Conservation (phyloP, 92 coral and sea anemone species). For the Epizoanthus illoricatus region DNA sequence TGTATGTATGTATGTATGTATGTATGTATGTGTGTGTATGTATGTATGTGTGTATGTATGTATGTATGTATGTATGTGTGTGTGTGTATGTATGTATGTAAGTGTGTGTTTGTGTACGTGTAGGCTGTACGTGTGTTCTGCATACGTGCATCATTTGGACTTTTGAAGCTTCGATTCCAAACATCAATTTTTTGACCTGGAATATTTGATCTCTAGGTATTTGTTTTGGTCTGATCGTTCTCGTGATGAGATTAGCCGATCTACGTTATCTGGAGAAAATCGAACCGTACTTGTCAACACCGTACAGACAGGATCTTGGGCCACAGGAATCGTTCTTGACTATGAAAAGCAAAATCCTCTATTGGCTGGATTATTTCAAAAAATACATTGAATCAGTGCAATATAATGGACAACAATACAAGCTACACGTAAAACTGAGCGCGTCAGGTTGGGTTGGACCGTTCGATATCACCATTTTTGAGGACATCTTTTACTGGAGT, state of each 20-base stretch:
- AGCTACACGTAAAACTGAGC: background rate
- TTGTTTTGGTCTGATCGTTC: constrained; percentile 12
- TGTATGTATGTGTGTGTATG: background rate
- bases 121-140: background rate
- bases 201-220: background rate
- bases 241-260: constrained; percentile 1
- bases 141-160: background rate
- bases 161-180: background rate
- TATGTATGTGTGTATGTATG: background rate
- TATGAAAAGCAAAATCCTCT: constrained; percentile 11
- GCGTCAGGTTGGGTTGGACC: background rate
- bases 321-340: constrained; percentile 17
- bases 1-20: no score
- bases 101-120: background rate
- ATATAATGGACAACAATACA: constrained; percentile 6
- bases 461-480: background rate
- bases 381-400: background rate
- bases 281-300: background rate
- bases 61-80: background rate
- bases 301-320: background rate
- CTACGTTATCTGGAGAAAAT: constrained; percentile 26
- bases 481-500: constrained; percentile 20
- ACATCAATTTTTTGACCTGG: background rate
- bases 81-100: background rate
- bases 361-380: constrained; percentile 13